Evolutionary conservation across 2,113 vertebrate species (phyloP).

Genomic region (Etia nguti): DNA sequence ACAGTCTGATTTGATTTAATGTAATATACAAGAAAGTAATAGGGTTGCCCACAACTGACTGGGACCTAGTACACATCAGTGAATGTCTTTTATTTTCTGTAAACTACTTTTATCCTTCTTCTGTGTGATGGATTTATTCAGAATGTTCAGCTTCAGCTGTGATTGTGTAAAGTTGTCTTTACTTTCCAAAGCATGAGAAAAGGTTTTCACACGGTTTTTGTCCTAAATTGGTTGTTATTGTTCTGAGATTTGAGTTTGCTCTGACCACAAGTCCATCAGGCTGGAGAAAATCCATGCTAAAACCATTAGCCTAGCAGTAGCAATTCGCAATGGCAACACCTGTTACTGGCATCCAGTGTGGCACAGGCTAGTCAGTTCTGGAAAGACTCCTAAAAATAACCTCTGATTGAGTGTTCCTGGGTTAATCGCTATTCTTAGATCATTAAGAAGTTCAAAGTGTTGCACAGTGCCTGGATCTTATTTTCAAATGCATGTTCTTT

Average conservation of each 20-base stretch:
- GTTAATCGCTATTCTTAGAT: constrained; percentile 1
- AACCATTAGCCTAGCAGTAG: constrained; percentile 17
- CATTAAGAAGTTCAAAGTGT: constrained; percentile 12
- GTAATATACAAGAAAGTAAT: not conserved
- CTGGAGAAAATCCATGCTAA: not conserved
- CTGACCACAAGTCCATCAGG: not conserved
- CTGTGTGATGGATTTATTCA: not conserved
- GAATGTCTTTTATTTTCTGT: not conserved
- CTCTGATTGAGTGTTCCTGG: not conserved
- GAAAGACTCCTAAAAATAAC: constrained; percentile 21
- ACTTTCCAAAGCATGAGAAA: not conserved
- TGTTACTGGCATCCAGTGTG: constrained; percentile 21
- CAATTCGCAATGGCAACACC: not conserved
- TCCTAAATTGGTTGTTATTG: not conserved
- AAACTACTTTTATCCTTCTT: not conserved
- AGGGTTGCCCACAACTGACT: not conserved
- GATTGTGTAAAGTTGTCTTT: not conserved
- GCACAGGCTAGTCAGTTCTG: constrained; percentile 14
- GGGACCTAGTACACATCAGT: not conserved
- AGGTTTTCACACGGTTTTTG: not conserved
- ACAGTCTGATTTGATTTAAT: not conserved
- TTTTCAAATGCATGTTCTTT: not conserved
- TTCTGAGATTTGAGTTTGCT: not conserved
- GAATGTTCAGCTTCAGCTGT: not conserved
- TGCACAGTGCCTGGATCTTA: not conserved